Evolutionary conservation across 2,888 invertebrate species (phyloP).

Genomic region (Philonicus albiceps): DNA sequence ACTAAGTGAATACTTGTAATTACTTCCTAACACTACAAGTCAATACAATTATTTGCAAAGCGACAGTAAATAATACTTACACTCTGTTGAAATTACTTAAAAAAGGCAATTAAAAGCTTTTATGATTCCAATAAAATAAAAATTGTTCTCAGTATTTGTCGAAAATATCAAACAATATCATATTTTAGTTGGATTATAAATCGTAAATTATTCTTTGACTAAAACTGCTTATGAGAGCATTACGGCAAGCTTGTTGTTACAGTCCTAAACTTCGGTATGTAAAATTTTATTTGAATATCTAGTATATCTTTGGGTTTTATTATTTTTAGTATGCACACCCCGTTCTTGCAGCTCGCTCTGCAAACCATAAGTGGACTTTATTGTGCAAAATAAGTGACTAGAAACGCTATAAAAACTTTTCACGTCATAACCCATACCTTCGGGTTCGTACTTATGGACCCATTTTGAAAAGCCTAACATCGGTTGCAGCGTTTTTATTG

Average conservation of each 20-base stretch:
- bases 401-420: not conserved
- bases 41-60: too few species aligned
- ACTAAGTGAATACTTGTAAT: too few species aligned
- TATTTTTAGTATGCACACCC: not conserved
- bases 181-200: too few species aligned
- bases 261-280: not conserved
- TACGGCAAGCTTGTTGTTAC: not conserved
- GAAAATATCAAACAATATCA: not conserved
- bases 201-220: not conserved
- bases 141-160: too few species aligned
- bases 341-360: not conserved
- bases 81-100: too few species aligned
- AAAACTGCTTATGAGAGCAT: not conserved
- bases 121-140: too few species aligned
- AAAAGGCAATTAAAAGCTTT: too few species aligned
- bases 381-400: not conserved
- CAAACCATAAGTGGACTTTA: not conserved
- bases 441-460: not conserved
- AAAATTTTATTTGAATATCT: not conserved
- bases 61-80: too few species aligned
- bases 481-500: not conserved
- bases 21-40: too few species aligned
- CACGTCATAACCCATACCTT: not conserved
- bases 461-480: not conserved
- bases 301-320: not conserved